Evolutionary conservation across 2,113 vertebrate species (phyloP).

Genomic region (Pangasianodon hypophthalmus): DNA sequence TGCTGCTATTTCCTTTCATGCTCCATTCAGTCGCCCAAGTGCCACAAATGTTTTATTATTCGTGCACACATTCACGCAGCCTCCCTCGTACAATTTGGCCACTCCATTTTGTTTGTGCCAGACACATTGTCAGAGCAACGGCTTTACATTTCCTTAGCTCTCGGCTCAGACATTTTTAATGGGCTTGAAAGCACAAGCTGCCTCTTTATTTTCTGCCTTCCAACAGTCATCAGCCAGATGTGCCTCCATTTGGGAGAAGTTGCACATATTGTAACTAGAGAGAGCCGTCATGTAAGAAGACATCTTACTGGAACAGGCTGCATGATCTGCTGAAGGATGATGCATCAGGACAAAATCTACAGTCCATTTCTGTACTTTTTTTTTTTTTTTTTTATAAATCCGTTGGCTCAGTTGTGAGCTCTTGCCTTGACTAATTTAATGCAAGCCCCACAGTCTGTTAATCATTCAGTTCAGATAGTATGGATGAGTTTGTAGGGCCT

Average conservation of each 20-base stretch:
- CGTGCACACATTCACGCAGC: slow-evolving; percentile 47
- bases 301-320: neutral
- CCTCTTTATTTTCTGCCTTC: slow-evolving; percentile 38
- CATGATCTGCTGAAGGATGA: neutral
- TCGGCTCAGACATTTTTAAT: slow-evolving; percentile 34
- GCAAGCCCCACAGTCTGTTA: slow-evolving; percentile 45
- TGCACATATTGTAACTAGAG: slow-evolving; percentile 32
- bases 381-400: slow-evolving; percentile 23
- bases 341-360: neutral
- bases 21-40: slow-evolving; percentile 40
- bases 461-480: slow-evolving; percentile 56
- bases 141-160: slow-evolving; percentile 39
- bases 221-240: slow-evolving; percentile 52
- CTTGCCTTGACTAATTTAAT: slow-evolving; percentile 38
- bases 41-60: slow-evolving; percentile 59
- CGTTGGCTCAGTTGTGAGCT: slow-evolving; percentile 1
- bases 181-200: slow-evolving; percentile 34
- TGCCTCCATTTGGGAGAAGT: slow-evolving; percentile 38
- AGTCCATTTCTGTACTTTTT: slow-evolving; percentile 18
- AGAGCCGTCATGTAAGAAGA: slow-evolving; percentile 16
- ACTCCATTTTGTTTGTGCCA: slow-evolving; percentile 56
- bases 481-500: slow-evolving; percentile 48
- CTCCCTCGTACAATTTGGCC: slow-evolving; percentile 42
- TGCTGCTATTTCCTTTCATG: slow-evolving; percentile 37
- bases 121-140: slow-evolving; percentile 40